Percentiles rank a stretch among this genome's conserved stretches.
These are phyloP conservation scores for Arrhopalites spinosus DNA, from an alignment of 2,888 invertebrate genomes.

Conservation along the genomic window DNA sequence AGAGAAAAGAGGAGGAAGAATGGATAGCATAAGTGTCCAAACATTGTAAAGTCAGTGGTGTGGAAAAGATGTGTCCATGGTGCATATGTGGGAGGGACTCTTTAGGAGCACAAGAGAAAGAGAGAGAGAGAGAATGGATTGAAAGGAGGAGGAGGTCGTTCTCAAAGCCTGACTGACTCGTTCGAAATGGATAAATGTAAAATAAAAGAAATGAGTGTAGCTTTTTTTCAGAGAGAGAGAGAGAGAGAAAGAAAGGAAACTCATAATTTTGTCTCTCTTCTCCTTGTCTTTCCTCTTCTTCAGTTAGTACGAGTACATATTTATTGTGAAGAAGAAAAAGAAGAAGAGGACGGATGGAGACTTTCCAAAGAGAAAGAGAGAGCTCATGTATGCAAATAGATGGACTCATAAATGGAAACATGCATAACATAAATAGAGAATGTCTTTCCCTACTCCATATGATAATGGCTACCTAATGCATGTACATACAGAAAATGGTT, in stretches of 20 bases:
- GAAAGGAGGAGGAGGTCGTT: neutral
- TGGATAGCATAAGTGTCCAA: constrained; percentile 43
- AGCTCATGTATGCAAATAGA: constrained; percentile 35
- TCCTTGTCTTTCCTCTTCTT: neutral
- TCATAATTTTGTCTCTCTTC: constrained; percentile 32
- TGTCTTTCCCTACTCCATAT: constrained; percentile 15
- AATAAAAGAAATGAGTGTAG: constrained; percentile 28
- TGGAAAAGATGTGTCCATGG: constrained; percentile 38
- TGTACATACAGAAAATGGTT: neutral
- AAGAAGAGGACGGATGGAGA: neutral
- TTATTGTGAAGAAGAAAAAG: too few relatives aligned
- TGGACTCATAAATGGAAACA: constrained; percentile 37
- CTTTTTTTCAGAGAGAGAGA: neutral
- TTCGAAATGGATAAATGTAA: constrained; percentile 35
- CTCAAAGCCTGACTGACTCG: constrained; percentile 31
- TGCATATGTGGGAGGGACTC: constrained; percentile 37
- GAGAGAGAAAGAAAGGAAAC: constrained; percentile 23
- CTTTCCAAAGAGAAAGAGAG: too few relatives aligned
- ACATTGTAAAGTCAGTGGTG: constrained; percentile 38
- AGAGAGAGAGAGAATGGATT: too few relatives aligned
- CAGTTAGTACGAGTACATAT: too few relatives aligned
- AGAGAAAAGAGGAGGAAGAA: constrained; percentile 24
- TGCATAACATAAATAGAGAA: constrained; percentile 36
- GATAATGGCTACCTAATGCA: neutral
- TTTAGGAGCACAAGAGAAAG: too few relatives aligned